Base-by-base conservation (phyloP, 2,797 vertebrate genomes). In the Chiroxiphia lanceolata region DNA sequence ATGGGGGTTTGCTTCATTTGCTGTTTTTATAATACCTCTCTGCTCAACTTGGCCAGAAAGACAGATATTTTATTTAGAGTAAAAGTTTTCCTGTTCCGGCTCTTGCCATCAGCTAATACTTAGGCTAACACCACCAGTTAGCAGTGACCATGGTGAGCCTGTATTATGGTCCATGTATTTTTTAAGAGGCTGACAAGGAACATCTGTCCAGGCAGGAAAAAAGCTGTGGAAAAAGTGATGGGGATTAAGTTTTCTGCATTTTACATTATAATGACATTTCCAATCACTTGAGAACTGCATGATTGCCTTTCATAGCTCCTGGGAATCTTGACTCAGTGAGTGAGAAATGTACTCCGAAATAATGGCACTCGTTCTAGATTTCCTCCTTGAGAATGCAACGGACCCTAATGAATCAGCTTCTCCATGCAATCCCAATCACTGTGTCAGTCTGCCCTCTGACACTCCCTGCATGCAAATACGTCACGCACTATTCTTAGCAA, bases 201-300 rank as follows among this genome's bases (percentile, higher is more conserved):
- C 90, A 91, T 91, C 85, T 95, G 76, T 95, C 93, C 83, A 86
- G 80, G 42, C 61, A 90, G 65, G 56, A 50, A 71, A 85, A 92
- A 93, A 77, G 44, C 68, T 60, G 65, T 90, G 83, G 72, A 88
- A 90, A 86, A 93, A 88, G 65, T 89, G 78, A 87, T 10, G 19
- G 53, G 79, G 85, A 94, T 91, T 92, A 94, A 81, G 83, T 94
- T 94, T 95, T 94, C 69, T 95, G 86, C 92, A 81, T 91, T 96
- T 96, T 81, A 86, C 88, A 78, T 93, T 95, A 61, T 86, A 96
- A 94, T 86, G 86, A 90, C 79, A 83, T 91, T 94, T 94, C 88
- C 79, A 93, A 87, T 94, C 93, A 91, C 87, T 94, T 75, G 83
- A 93, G 87, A 93, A 71, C 42, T 0, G 44, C 79, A 89, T 94